Percentiles rank a stretch among this genome's conserved stretches.
Conservation (phyloP, 2,888 invertebrate species). For the Thecocarcelia acutangulata region DNA sequence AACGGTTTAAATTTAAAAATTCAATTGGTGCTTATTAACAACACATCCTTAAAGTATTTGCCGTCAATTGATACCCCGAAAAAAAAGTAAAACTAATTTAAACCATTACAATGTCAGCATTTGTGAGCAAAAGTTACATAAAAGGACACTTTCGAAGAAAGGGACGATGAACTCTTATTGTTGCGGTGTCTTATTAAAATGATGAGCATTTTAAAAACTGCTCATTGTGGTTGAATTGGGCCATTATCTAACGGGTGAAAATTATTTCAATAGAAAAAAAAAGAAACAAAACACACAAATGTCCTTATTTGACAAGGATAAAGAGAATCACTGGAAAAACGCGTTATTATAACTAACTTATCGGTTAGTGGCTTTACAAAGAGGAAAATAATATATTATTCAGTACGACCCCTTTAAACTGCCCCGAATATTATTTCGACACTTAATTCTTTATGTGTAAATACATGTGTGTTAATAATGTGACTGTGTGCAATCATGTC, state of each 20-base stretch:
- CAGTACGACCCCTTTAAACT: conserved; percentile 51
- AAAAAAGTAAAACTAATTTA: conserved; percentile 32
- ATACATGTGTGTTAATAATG: not conserved
- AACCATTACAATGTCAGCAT: conserved; percentile 55
- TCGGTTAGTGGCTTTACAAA: conserved; percentile 41
- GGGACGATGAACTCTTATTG: conserved; percentile 4
- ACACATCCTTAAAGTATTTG: no score
- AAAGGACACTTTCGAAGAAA: conserved; percentile 16
- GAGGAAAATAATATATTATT: conserved; percentile 7
- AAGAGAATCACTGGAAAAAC: conserved; percentile 33
- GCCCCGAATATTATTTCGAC: conserved; percentile 31
- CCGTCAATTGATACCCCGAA: not conserved
- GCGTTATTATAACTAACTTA: conserved; percentile 39
- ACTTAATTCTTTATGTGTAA: not conserved
- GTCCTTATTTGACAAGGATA: conserved; percentile 57
- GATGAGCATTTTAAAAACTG: conserved; percentile 72
- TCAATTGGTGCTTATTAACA: no score
- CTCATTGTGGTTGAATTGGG: conserved; percentile 72
- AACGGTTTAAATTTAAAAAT: no score
- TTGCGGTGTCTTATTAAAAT: conserved; percentile 74
- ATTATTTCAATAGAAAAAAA: conserved; percentile 26
- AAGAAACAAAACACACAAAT: conserved; percentile 34
- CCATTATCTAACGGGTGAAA: conserved; percentile 77
- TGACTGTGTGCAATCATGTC: not conserved
- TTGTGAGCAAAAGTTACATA: conserved; percentile 5